Conservation (phyloP, 2,888 invertebrate genomes). For the Omphaloscelis lunosa region DNA sequence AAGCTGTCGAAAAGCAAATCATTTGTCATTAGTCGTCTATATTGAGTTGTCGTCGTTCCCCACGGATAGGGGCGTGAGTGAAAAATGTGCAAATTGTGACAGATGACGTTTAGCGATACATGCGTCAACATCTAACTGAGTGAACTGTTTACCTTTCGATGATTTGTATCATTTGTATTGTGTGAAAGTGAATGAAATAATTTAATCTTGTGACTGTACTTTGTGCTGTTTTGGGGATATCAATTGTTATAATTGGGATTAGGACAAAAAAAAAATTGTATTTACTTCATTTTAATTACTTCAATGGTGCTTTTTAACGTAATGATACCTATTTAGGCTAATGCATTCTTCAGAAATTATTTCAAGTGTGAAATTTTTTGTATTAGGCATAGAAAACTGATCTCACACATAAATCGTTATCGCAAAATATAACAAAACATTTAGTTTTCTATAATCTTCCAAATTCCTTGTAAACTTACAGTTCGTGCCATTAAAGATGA, state of each 20-base stretch:
- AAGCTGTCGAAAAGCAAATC: slow-evolving; percentile 63
- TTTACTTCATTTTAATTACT: no score
- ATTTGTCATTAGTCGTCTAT: slow-evolving; percentile 65
- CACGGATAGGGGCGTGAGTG: slow-evolving; percentile 70
- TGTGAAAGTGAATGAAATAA: slow-evolving; percentile 7
- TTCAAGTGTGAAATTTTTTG: neutral
- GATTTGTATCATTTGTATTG: slow-evolving; percentile 42
- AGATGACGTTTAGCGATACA: slow-evolving; percentile 70
- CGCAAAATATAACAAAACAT: neutral
- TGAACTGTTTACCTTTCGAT: slow-evolving; percentile 43
- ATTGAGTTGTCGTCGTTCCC: slow-evolving; percentile 66
- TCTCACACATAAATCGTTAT: neutral
- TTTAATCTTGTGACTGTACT: neutral
- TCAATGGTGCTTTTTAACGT: no score
- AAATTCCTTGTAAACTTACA: neutral
- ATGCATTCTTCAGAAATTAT: neutral
- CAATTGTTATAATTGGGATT: neutral
- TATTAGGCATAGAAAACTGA: neutral
- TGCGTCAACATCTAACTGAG: slow-evolving; percentile 57
- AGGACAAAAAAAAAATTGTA: no score
- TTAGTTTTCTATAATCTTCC: neutral
- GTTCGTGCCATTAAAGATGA: no score
- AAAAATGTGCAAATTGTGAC: slow-evolving; percentile 69
- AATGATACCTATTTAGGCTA: no score
- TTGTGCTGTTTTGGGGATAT: neutral